These are phyloP conservation scores for Centruroides vittatus DNA, from an alignment of 1,140 invertebrate species.

Conservation along the genomic window DNA sequence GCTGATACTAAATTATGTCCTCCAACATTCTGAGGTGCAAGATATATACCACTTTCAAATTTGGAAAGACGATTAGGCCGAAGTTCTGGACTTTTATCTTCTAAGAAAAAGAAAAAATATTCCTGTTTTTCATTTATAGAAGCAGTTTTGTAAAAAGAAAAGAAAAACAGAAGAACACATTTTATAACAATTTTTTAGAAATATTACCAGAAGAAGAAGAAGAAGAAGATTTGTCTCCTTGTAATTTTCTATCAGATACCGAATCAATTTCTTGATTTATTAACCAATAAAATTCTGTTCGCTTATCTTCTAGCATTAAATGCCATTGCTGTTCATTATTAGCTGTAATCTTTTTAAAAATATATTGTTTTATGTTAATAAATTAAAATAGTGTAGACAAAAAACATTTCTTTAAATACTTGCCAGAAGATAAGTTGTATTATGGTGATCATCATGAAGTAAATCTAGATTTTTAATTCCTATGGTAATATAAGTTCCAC, in stretches of 20 bases:
- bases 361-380: neutral
- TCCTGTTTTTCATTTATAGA: neutral
- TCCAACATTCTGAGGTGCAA: constrained; percentile 28
- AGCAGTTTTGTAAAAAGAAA: neutral
- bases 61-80: constrained; percentile 12
- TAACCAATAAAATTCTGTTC: constrained; percentile 21
- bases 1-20: constrained; percentile 31
- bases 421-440: constrained; percentile 49
- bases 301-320: constrained; percentile 29
- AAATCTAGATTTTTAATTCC: constrained; percentile 43
- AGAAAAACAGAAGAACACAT: too few species aligned
- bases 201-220: too few species aligned
- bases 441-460: constrained; percentile 49
- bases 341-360: constrained; percentile 42
- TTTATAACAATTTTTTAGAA: too few species aligned
- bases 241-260: constrained; percentile 5
- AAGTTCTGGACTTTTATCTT: constrained; percentile 11
- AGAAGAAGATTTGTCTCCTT: too few species aligned
- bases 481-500: constrained; percentile 44
- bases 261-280: constrained; percentile 15
- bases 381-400: neutral
- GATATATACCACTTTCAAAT: constrained; percentile 18
- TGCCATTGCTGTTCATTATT: constrained; percentile 30
- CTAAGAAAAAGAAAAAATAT: neutral
- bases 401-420: constrained; percentile 17